Evolutionary conservation across 1,140 invertebrate species (phyloP).

Genomic region (Yoshiicerus persimilis): DNA sequence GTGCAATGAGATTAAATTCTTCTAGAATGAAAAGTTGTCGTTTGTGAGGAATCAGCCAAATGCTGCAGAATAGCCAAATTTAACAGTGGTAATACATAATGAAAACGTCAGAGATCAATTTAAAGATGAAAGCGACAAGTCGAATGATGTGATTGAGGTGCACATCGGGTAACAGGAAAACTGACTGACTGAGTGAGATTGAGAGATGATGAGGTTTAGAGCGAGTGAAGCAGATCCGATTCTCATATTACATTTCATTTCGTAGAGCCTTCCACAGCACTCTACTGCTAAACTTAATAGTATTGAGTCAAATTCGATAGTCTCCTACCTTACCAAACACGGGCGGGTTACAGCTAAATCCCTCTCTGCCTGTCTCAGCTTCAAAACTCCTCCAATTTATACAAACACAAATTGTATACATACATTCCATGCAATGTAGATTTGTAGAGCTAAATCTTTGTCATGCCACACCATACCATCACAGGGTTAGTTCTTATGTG

Average conservation of each 20-base stretch:
- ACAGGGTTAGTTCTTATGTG: not conserved
- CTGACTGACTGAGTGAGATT: conserved; percentile 21
- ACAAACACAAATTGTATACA: not conserved
- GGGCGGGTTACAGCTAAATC: not conserved
- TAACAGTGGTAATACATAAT: not conserved
- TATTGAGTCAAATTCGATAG: not conserved
- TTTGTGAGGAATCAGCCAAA: not conserved
- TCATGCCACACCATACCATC: not conserved
- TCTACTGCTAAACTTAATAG: not conserved
- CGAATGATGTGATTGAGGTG: not conserved
- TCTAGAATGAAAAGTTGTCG: not conserved
- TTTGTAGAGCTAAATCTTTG: not conserved
- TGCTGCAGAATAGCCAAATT: not conserved
- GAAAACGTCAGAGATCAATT: not conserved
- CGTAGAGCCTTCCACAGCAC: not conserved
- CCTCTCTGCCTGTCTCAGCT: not conserved
- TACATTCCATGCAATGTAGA: not conserved
- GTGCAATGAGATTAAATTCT: not conserved
- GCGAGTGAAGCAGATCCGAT: conserved; percentile 29
- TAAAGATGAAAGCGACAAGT: conserved; percentile 16
- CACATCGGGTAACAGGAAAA: not conserved
- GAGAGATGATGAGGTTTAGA: conserved; percentile 31
- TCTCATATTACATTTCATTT: conserved; percentile 17
- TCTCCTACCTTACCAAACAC: not conserved
- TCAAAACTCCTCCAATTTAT: not conserved